These are phyloP conservation scores for Hyaena hyaena DNA, from an alignment of 2,113 vertebrate genomes.

Conservation along the genomic window DNA sequence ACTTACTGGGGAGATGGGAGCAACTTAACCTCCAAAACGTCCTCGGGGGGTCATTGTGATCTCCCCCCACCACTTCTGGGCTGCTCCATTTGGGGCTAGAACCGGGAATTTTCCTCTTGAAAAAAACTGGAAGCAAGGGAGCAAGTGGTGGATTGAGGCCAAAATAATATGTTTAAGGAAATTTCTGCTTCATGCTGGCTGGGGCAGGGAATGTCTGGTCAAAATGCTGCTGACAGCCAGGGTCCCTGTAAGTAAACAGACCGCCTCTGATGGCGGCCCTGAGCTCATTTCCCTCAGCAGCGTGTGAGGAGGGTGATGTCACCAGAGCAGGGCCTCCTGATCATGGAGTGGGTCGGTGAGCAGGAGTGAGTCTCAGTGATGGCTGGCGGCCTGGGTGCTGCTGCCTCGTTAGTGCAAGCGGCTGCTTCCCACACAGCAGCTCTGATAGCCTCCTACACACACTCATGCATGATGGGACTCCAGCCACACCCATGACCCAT, in stretches of 20 bases:
- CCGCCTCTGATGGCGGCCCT: constrained; percentile 64
- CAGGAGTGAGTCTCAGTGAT: neutral
- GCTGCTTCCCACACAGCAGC: neutral
- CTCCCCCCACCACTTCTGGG: neutral
- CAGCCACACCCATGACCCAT: neutral
- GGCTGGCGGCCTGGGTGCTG: neutral
- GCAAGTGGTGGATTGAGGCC: constrained; percentile 71
- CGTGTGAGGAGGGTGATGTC: constrained; percentile 78
- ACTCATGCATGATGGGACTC: neutral
- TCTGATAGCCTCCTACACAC: constrained; percentile 11
- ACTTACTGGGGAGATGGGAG: neutral
- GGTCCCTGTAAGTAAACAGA: constrained; percentile 87
- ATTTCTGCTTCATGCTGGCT: constrained; percentile 87
- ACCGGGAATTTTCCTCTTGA: constrained; percentile 71
- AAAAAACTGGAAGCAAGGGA: constrained; percentile 64
- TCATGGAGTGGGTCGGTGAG: constrained; percentile 76
- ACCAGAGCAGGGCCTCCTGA: constrained; percentile 74
- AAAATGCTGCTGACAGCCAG: constrained; percentile 81
- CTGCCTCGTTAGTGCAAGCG: constrained; percentile 3
- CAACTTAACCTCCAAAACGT: neutral
- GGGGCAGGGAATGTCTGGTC: constrained; percentile 86
- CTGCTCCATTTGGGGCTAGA: constrained; percentile 51
- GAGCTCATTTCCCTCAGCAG: constrained; percentile 86
- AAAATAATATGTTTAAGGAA: constrained; percentile 85
- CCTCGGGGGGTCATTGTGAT: neutral